Base-by-base conservation (phyloP, 2,888 invertebrate genomes). In the Himalopsyche japonica region DNA sequence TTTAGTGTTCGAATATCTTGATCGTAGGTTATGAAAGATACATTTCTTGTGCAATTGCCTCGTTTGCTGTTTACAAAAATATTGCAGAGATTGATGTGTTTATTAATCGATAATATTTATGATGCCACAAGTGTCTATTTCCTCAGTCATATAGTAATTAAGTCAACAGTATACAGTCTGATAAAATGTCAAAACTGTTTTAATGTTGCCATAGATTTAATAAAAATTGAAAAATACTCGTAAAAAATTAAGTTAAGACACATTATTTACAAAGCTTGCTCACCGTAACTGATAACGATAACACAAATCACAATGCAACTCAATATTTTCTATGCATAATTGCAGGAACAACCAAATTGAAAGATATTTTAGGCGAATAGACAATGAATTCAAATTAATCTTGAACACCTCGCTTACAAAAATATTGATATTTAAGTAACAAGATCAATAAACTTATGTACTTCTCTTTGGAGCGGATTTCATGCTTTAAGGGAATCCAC, bases 281-380 rank as follows among this genome's bases (percentile, higher is more conserved):
- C 37, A 34, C 82, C 81, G 80, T 79, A 81, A 30, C 32, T 80
- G 34, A 78, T 79, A 70, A 76, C 78, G 76, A 81, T 57, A 85
- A 85, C 79, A 81, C 83, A 85, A 82, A 83, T 85, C 85, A 85
- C 85, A 85, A 82, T 83, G 85, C 81, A 76, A 78, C 76, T 48
- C n/a, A 48, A 37, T 64, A 27, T 27, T 82, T 78, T 78, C 20
- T 76, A 49, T 76, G 24, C 48, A 5, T 43, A 81, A 76, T 76
- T 81, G 30, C 48, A 32, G 76, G 76, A 81, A 47, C 76, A 76
- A 81, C 48, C 76, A 47, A 81, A 81, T 47, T 81, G 76, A 81
- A 79, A 81, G 70, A 30, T 70, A 70, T 27, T 70, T 70, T 70
- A 70, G 70, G 70, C 70, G 27, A 70, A 70, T 70, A 27, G 70